Base-by-base conservation (phyloP, 1,140 invertebrate genomes). In the Hesperophylax magnus region DNA sequence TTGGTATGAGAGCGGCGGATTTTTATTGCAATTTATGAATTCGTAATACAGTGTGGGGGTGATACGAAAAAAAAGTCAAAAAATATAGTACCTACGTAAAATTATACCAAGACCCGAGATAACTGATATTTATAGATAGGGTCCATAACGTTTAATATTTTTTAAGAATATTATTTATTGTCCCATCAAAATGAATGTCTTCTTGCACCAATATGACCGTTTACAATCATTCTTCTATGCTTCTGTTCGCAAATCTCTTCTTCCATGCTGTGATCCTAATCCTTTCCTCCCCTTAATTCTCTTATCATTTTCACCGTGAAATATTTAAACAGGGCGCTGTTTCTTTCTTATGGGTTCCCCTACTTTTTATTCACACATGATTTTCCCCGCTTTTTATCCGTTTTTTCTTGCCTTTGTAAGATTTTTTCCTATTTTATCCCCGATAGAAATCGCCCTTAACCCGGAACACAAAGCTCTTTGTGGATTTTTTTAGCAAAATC, bases 201-300 rank as follows among this genome's bases (percentile, higher is more conserved):
- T 24, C 18, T 6, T 18, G 63, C n/a, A 31, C 11, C 63, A 3
- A 67, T 67, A 31, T 17, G 11, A 67, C 24, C 63, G 63, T 27
- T 61, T 61, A 34, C 39, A 67, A 67, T 31, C 63, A 67, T 34
- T 67, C 63, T 67, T 72, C 34, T 52, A 7, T 11, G 24, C 47
- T 20, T 72, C 18, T 52, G n/a, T 52, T 72, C 34, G 39, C 69
- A 72, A 72, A 75, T 75, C 54, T 56, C 47, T 14, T 77, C 75
- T 77, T 77, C 60, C 60, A 63, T 24, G 75, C 75, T 47, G 75
- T 63, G 75, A 77, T 63, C 22, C 18, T 63, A 77, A 77, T 77
- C 75, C 75, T 77, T 77, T 77, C n/a, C 54, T 77, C 17, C 54
- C 18, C 71, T 79, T 79, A 60, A 71, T 71, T 2, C 27, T 27